These are phyloP conservation scores for Ylistrum balloti DNA, from an alignment of 1,140 invertebrate genomes.

Conservation along the genomic window DNA sequence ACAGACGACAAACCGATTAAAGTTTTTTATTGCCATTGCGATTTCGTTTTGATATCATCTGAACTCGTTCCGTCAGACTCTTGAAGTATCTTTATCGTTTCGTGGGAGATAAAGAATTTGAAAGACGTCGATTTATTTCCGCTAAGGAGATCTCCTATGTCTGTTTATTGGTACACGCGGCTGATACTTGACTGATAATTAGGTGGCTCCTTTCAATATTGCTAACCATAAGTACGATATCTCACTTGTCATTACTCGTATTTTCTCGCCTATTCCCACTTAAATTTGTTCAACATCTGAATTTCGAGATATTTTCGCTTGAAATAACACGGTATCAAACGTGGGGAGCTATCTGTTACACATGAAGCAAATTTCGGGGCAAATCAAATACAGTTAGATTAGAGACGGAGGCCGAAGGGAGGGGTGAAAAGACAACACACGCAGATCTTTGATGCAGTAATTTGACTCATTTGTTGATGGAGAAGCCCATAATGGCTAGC, in stretches of 20 bases:
- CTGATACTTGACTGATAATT: not conserved
- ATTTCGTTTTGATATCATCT: conserved; percentile 8
- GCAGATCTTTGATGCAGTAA: not conserved
- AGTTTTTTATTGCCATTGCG: conserved; percentile 11
- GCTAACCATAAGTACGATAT: conserved; percentile 8
- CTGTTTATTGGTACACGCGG: not conserved
- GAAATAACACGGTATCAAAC: conserved; percentile 27
- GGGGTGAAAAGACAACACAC: conserved; percentile 29
- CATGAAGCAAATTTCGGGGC: conserved; percentile 37
- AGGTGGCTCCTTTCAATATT: conserved; percentile 26
- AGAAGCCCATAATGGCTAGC: not conserved
- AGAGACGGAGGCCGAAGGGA: not conserved
- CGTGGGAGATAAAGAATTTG: conserved; percentile 33
- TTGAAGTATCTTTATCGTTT: conserved; percentile 11
- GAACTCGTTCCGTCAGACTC: not conserved
- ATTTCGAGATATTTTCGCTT: conserved; percentile 24
- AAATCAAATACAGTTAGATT: conserved; percentile 18
- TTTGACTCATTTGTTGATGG: not conserved
- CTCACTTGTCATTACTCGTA: conserved; percentile 23
- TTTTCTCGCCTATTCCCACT: conserved; percentile 16
- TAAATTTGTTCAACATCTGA: conserved; percentile 40
- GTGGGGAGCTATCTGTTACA: not conserved
- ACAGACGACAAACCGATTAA: conserved; percentile 33
- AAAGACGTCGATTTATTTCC: conserved; percentile 38
- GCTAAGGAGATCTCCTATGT: conserved; percentile 3